Base-by-base conservation (phyloP, 2,888 invertebrate genomes). In the Eristalinus aeneus region DNA sequence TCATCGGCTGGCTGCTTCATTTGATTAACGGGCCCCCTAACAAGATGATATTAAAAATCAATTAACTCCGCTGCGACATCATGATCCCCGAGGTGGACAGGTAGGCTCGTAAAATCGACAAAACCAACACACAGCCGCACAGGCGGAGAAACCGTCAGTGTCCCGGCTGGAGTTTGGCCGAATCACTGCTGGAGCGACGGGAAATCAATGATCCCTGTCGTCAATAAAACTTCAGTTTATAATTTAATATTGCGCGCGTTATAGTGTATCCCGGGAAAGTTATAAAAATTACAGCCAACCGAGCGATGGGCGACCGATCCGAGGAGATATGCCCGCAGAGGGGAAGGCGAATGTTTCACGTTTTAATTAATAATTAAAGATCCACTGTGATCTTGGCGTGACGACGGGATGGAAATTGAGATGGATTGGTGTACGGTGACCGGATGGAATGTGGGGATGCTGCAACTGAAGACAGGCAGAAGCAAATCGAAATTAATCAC, bases 11-110 rank as follows among this genome's bases (percentile, higher is more conserved):
- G 20, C 22, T 34, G 23, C 39, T 39, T 71, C 23, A 46, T 53
- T 71, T 77, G 61, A 82, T 72, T 68, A 69, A 83, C 58, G 39
- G 63, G 23, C 23, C 67, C 61, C 53, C 78, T 64, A 69, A 77
- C 69, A 73, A 64, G 78, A 27, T 73, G 56, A 83, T 78, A 78
- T 78, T 78, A 83, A 83, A 82, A 82, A 77, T 77, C 72, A 82
- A 83, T 78, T 78, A 74, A 78, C 68, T 73, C 4, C 39, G 12
- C 34, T 73, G 77, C 68, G 78, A 78, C 78, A 78, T 83, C 73
- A 27, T 67, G 69, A 69, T 73, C 69, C 34, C 39, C 60, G 67
- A 56, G 67, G 27, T 27, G 27, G 75, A 72, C 58, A 84, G 84
- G 60, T 76, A 71, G 71, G 67, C n/a, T 75, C 64, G 65, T 74